Percentiles rank a stretch among this genome's conserved stretches.
Conservation (phyloP, 2,113 vertebrate genomes). For the Acanthisitta chloris region DNA sequence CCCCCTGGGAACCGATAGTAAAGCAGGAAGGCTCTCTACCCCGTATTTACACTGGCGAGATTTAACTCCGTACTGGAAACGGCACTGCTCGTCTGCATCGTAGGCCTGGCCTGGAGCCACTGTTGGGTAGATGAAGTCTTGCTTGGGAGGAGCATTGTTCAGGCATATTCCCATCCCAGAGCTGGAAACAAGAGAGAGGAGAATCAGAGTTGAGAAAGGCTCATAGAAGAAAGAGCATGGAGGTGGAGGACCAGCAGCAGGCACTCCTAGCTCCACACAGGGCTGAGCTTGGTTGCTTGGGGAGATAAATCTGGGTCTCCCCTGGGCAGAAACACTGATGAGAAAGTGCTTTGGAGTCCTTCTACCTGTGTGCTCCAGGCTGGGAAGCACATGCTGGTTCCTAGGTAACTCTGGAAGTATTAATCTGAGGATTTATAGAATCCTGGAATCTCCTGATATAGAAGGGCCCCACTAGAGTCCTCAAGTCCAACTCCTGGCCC, state of each 20-base stretch:
- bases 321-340: not conserved
- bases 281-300: not conserved
- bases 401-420: not conserved
- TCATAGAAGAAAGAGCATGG: fast-evolving
- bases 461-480: fast-evolving
- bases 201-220: not conserved
- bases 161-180: conserved; percentile 94
- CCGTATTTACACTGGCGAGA: conserved; percentile 99
- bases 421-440: not conserved
- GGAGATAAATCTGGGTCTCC: not conserved
- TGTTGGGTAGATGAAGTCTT: conserved; percentile 95
- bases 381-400: not conserved
- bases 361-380: not conserved
- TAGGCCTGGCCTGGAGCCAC: conserved; percentile 94
- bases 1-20: conserved; percentile 73
- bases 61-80: conserved; percentile 97
- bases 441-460: fast-evolving
- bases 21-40: conserved; percentile 89
- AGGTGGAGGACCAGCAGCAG: not conserved
- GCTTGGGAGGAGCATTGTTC: conserved; percentile 91
- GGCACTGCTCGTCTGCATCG: conserved; percentile 95
- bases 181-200: conserved; percentile 64
- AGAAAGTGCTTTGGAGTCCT: not conserved
- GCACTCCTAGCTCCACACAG: fast-evolving
- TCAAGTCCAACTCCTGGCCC: fast-evolving